Evolutionary conservation across 2,113 vertebrate genomes (phyloP).

Genomic region (Mugil cephalus): DNA sequence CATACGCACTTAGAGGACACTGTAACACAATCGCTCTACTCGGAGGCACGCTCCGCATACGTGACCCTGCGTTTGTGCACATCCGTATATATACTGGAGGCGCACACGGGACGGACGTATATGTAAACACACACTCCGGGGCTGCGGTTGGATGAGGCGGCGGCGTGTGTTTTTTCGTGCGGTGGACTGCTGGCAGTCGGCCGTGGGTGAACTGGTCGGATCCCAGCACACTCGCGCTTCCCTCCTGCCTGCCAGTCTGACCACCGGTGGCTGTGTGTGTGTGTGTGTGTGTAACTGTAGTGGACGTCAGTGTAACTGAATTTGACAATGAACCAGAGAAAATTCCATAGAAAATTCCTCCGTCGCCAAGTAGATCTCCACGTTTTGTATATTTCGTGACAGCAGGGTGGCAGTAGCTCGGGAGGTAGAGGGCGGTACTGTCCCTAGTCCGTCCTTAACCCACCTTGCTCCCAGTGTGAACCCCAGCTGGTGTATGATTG

Average conservation of each 20-base stretch:
- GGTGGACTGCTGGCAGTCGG: constrained; percentile 59
- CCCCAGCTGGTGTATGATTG: no score
- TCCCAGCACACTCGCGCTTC: constrained; percentile 63
- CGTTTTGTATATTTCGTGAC: constrained; percentile 15
- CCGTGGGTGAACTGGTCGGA: constrained; percentile 64
- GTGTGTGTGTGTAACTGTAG: constrained; percentile 19
- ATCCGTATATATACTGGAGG: constrained; percentile 31
- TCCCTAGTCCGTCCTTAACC: no score
- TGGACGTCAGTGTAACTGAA: not conserved
- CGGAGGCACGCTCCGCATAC: constrained; percentile 11
- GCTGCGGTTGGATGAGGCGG: constrained; percentile 41
- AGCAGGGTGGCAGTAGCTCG: no score
- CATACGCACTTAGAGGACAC: constrained; percentile 39
- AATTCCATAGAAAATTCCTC: constrained; percentile 32
- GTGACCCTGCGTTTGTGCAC: not conserved
- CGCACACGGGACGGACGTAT: not conserved
- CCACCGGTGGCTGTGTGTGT: constrained; percentile 57
- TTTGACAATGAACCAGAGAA: constrained; percentile 32
- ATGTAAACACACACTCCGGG: constrained; percentile 9
- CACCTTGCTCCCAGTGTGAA: no score
- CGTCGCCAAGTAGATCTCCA: not conserved
- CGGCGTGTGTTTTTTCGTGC: constrained; percentile 45
- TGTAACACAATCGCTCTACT: constrained; percentile 32
- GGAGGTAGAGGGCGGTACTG: no score
- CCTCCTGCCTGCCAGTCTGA: constrained; percentile 77